Conservation (phyloP, 2,888 invertebrate genomes). For the Zonitis immaculata region DNA sequence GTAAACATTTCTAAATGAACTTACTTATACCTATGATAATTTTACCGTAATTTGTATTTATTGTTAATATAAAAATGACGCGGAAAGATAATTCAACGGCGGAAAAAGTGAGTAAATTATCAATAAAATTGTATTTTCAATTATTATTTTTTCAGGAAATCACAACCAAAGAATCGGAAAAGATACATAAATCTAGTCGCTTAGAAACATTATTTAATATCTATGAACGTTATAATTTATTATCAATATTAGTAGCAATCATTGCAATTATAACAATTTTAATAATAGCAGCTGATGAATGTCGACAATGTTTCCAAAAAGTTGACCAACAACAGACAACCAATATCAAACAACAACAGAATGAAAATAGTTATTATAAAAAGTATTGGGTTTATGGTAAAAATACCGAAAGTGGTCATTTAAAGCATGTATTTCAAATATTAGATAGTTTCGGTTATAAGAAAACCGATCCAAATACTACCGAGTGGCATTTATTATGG, state of each 20-base stretch:
- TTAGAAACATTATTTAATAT: background rate
- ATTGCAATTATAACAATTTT: slow-evolving; percentile 29
- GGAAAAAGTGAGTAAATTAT: background rate
- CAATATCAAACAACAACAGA: background rate
- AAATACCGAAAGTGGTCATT: slow-evolving; percentile 60
- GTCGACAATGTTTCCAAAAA: slow-evolving; percentile 30
- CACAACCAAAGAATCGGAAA: background rate
- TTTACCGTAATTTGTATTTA: no score
- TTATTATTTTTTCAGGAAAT: background rate
- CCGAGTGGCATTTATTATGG: slow-evolving; percentile 86
- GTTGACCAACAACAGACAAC: background rate
- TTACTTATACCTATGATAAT: no score
- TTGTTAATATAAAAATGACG: background rate
- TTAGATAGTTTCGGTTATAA: slow-evolving; percentile 72
- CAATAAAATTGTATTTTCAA: background rate
- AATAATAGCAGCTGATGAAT: slow-evolving; percentile 34
- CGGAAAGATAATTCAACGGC: background rate
- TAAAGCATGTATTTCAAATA: slow-evolving; percentile 77
- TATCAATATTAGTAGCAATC: slow-evolving; percentile 23
- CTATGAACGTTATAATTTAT: slow-evolving; percentile 7
- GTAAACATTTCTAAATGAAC: no score
- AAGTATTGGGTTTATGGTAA: slow-evolving; percentile 60
- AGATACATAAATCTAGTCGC: background rate
- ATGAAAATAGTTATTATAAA: slow-evolving; percentile 21
- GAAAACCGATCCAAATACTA: slow-evolving; percentile 37